Conservation (phyloP, 2,888 invertebrate species). For the Eilema sororculum region DNA sequence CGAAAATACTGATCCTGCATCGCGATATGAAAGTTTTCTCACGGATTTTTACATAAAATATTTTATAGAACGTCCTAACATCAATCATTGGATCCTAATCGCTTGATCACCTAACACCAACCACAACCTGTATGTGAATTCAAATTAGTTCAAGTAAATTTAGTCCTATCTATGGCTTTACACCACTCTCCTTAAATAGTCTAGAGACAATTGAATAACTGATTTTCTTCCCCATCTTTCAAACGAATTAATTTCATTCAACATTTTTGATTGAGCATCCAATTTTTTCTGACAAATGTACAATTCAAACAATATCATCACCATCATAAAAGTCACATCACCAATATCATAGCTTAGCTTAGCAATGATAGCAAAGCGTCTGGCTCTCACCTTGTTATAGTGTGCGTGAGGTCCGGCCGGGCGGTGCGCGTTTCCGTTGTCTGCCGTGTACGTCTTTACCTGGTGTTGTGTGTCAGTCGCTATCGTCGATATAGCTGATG, state of each 20-base stretch:
- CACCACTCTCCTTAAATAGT: not conserved
- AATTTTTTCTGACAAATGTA: not conserved
- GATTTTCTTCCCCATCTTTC: no score
- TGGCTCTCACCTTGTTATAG: constrained; percentile 95
- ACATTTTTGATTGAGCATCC: no score
- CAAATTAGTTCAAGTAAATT: no score
- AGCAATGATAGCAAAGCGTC: constrained; percentile 71
- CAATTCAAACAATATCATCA: not conserved
- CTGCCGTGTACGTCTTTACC: constrained; percentile 98
- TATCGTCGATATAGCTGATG: constrained; percentile 85
- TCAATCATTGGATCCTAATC: no score
- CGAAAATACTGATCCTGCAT: not conserved
- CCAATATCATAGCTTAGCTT: constrained; percentile 38
- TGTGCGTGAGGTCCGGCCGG: constrained; percentile 93
- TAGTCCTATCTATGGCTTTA: no score
- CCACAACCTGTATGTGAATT: no score
- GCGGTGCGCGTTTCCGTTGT: constrained; percentile 94
- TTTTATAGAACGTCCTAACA: no score
- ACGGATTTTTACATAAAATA: not conserved
- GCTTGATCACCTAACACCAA: no score
- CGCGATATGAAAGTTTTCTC: not conserved
- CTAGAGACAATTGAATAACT: not conserved
- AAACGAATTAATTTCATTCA: not conserved
- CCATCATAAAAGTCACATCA: constrained; percentile 8
- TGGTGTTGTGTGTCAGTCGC: constrained; percentile 92